A percentile compares a stretch with the other conserved stretches of the same genome.
phyloP scores from a whole-genome alignment of 23 tunicate genomes.

The Trididemnum clinides region DNA sequence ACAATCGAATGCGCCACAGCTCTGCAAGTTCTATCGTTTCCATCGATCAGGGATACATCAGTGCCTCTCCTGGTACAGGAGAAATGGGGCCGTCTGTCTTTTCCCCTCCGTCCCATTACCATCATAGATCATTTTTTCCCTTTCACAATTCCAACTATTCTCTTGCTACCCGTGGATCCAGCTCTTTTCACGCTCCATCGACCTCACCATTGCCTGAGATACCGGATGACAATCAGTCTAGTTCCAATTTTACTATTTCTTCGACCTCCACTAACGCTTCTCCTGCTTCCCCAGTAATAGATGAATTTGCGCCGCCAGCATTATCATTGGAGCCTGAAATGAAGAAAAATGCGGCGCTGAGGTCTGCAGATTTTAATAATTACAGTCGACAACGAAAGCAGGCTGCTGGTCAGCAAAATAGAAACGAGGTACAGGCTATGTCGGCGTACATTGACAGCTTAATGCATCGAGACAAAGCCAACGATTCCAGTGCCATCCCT shows the following conservation, averaged over 20 bases:
- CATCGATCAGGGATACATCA: slow-evolving; percentile 88
- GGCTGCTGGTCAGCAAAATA: neutral
- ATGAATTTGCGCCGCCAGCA: slow-evolving; percentile 36
- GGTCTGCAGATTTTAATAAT: neutral
- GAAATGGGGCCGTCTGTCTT: slow-evolving; percentile 57
- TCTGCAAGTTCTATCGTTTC: slow-evolving; percentile 75
- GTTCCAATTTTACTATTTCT: slow-evolving; percentile 3
- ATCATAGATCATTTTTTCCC: slow-evolving; percentile 10
- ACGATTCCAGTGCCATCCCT: neutral
- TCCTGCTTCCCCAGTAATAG: neutral
- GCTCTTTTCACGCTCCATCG: slow-evolving; percentile 40
- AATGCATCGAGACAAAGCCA: neutral
- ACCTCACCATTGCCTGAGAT: slow-evolving; percentile 74
- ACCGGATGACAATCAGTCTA: slow-evolving; percentile 56
- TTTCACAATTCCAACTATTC: slow-evolving; percentile 21
- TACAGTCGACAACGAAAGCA: too few relatives aligned
- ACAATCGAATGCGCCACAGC: slow-evolving; percentile 79
- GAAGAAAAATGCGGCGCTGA: neutral
- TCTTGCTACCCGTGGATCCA: neutral
- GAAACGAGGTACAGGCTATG: slow-evolving; percentile 55
- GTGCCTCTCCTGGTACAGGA: slow-evolving; percentile 76
- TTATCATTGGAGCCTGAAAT: slow-evolving; percentile 19
- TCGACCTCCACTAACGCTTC: slow-evolving; percentile 1
- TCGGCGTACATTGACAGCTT: slow-evolving; percentile 39
- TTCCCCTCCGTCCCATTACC: slow-evolving; percentile 61